Evolutionary conservation across 2,797 vertebrate species (phyloP).

Genomic region (Notolepis coatsorum): DNA sequence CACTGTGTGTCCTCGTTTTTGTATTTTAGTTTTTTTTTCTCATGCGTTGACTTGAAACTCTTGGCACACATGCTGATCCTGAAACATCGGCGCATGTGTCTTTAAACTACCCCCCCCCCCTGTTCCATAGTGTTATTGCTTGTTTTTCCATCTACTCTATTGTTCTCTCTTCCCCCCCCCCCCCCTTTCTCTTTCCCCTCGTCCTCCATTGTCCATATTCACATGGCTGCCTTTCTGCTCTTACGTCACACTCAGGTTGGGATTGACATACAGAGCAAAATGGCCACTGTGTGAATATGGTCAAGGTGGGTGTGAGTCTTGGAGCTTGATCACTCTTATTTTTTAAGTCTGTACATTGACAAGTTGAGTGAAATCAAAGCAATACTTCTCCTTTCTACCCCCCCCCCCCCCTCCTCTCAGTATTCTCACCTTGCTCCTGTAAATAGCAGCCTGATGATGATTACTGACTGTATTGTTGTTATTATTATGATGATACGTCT

Average conservation of each 20-base stretch:
- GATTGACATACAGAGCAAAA: no score
- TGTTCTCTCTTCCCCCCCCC: neutral
- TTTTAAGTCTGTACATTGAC: constrained; percentile 44
- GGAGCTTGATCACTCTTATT: constrained; percentile 24
- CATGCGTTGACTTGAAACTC: neutral
- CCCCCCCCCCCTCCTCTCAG: constrained; percentile 36
- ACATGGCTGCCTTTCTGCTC: neutral
- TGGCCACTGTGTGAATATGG: constrained; percentile 33
- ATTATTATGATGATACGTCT: constrained; percentile 16
- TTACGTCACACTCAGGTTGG: no score
- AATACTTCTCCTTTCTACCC: constrained; percentile 67
- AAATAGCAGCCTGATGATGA: constrained; percentile 56
- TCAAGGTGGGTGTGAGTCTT: no score
- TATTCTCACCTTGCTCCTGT: constrained; percentile 58
- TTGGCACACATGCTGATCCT: neutral
- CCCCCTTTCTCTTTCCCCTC: neutral
- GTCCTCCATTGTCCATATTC: no score
- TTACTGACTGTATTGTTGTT: no score
- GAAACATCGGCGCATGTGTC: neutral
- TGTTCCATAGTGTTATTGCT: no score
- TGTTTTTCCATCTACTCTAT: neutral
- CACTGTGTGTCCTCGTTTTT: no score
- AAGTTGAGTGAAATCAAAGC: constrained; percentile 68
- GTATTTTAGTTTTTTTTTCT: no score
- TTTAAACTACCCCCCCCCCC: neutral